Evolutionary conservation across 2,888 invertebrate species (phyloP), one percentile per base, ranked within the genome.

Genomic region (Spisula solida): DNA sequence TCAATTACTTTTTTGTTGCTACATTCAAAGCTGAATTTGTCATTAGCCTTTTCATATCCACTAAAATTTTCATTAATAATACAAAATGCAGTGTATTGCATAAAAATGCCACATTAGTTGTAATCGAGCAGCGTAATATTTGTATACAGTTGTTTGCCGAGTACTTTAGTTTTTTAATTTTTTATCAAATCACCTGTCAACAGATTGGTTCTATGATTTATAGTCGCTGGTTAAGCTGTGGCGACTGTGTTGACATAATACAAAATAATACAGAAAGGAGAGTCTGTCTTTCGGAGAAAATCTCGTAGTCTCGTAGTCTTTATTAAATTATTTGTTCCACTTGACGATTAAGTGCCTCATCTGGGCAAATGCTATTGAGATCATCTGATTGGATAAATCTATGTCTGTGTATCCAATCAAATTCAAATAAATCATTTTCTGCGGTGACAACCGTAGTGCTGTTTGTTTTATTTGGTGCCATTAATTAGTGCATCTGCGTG

Each of bases 361-460:
- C 85, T 87, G 90, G 78, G 84, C 87, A 90, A 90, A 88, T 80
- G 88, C 55, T 81, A 85, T 90, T 84, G 79, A 82, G 81, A 83
- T 88, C 87, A 88, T 92, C 88, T 91, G 91, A 91, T 92, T 92
- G 92, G 91, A 90, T 91, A 82, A 91, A 90, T 89, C 89, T 90
- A 84, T 86, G 86, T 90, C 92, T 87, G 82, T 80, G 70, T 91
- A 89, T 86, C 92, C 91, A 93, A 93, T 93, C 90, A 93, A 93
- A 91, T 82, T 80, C 90, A 75, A 87, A 93, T 93, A 89, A 92
- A 93, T 93, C 93, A 93, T 90, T 85, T 89, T 87, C 87, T 91
- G 88, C 81, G 86, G 85, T 89, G 90, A 92, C 91, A 91, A 88
- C 81, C 89, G 82, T 81, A 90, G 89, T 89, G 88, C 83, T 92